Conservation (phyloP, 2,888 invertebrate species). For the Melipona beecheii region DNA sequence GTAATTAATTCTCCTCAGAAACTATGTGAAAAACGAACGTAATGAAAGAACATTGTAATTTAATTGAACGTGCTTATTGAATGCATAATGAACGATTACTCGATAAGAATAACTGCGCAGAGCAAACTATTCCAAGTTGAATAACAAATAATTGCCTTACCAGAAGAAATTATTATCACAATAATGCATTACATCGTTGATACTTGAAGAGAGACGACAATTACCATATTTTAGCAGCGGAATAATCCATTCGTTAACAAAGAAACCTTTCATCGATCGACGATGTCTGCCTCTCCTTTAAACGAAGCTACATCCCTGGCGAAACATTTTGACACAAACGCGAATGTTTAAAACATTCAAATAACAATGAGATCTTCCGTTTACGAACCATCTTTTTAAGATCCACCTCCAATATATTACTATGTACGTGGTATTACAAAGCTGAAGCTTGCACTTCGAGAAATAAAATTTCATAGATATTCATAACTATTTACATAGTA, state of each 20-base stretch:
- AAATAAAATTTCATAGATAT: too few species aligned
- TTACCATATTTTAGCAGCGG: background rate
- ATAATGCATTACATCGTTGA: background rate
- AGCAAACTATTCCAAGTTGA: conserved; percentile 2
- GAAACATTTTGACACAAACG: too few species aligned
- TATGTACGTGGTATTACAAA: too few species aligned
- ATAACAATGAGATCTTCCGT: too few species aligned
- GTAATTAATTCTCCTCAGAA: background rate
- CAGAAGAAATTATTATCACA: conserved; percentile 9
- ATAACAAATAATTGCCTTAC: background rate
- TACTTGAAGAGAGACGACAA: conserved; percentile 2
- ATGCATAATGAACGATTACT: background rate
- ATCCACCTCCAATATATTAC: background rate
- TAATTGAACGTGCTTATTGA: conserved; percentile 1
- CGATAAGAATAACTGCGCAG: background rate
- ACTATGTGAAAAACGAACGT: background rate
- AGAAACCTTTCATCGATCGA: background rate
- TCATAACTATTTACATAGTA: too few species aligned
- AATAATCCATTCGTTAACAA: background rate
- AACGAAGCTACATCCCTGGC: background rate
- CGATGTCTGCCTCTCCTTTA: background rate
- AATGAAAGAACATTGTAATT: background rate
- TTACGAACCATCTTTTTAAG: too few species aligned
- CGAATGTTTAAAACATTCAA: too few species aligned
- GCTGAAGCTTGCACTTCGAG: too few species aligned